Evolutionary conservation across 2,888 invertebrate species (phyloP), one percentile per base, ranked within the genome.

Genomic region (Patella ulyssiponensis): DNA sequence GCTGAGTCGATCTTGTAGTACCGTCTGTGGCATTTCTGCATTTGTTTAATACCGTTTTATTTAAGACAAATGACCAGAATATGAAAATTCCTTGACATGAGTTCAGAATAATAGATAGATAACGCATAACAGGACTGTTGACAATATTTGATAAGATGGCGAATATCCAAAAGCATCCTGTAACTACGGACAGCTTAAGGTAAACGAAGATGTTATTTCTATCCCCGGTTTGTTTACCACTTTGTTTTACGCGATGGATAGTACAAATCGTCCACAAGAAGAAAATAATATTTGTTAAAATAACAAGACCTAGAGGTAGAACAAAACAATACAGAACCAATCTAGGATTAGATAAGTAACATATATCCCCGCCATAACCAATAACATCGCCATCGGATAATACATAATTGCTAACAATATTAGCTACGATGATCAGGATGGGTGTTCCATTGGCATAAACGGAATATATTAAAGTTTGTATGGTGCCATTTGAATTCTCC

Each of bases 131-230:
- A 0, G 79, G 79, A 17, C 80, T 27, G 1, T 77, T 73, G 4
- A 83, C 69, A 54, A 83, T 70, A 0, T 81, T 80, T 69, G 84
- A 82, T 15, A 86, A 44, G 17, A 87, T 77, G 11, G 81, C 81
- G 5, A 86, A 76, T 3, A 84, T 77, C 87, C 87, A 87, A 9
- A 84, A 79, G 14, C 83, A 44, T 11, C 87, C 87, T n/a, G 85
- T 83, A 11, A 87, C 73, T 1, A 81, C 74, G 70, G 83, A 86
- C 44, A 87, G 77, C 70, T 84, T 84, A 1, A 84, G 71, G 69
- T 84, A 86, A 3, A 85, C 75, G 12, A 77, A 76, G 23, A 84
- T 79, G 20, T 82, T 78, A 4, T 78, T 69, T 71, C 80, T 79
- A 15, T 81, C 80, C 12, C 54, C 54, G 12, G 76, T 73, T 11